Percentiles rank a stretch among this genome's conserved stretches.
phyloP scores from a whole-genome alignment of 1,140 invertebrate genomes.

The Apolygus lucorum region DNA sequence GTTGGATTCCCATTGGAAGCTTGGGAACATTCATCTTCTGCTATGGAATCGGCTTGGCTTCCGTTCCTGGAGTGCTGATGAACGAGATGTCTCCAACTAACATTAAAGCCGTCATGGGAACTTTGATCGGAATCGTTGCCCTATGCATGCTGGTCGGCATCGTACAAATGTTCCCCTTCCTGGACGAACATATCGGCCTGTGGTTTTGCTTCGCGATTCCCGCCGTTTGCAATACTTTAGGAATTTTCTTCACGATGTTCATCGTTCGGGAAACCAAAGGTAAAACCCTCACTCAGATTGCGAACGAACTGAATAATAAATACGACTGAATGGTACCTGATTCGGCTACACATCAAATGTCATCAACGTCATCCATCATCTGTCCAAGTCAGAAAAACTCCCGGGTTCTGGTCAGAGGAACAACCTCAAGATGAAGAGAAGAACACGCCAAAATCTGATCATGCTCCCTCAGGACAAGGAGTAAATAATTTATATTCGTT shows the following conservation, averaged over 20 bases:
- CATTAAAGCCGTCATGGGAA: background rate
- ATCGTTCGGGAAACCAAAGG: slow-evolving; percentile 19
- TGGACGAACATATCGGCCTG: background rate
- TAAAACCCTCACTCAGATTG: slow-evolving; percentile 4
- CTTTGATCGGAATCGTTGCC: background rate
- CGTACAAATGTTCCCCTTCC: background rate
- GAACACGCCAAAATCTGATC: no score
- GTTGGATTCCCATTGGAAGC: background rate
- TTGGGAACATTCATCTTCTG: background rate
- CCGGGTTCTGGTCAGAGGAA: no score
- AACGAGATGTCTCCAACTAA: background rate
- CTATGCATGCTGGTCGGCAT: background rate
- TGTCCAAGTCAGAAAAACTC: no score
- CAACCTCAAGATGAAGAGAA: no score
- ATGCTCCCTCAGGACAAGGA: no score
- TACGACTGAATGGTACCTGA: no score
- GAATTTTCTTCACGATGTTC: background rate
- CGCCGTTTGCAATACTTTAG: background rate
- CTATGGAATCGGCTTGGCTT: background rate
- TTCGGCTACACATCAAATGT: no score
- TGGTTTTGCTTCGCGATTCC: background rate
- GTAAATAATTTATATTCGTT: no score
- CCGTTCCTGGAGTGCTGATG: background rate
- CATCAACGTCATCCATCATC: no score
- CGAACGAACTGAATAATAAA: background rate